Conservation (phyloP, 2,113 vertebrate genomes). For the Proteles cristata region DNA sequence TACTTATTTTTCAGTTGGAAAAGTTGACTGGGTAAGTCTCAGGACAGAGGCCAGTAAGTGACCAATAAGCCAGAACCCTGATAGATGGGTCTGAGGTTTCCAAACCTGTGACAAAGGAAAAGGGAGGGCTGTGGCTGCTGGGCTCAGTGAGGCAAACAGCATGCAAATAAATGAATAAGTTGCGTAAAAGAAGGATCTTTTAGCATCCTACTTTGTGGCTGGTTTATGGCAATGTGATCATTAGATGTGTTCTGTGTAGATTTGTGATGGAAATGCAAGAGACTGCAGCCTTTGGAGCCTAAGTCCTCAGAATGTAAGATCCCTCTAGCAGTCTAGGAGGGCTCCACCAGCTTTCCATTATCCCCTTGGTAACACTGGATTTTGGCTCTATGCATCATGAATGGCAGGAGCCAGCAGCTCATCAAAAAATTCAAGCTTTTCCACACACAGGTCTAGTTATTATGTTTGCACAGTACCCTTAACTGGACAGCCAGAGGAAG, state of each 20-base stretch:
- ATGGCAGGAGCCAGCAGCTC: slow-evolving; percentile 23
- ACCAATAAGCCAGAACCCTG: slow-evolving; percentile 1
- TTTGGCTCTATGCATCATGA: slow-evolving; percentile 51
- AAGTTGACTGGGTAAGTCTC: slow-evolving; percentile 37
- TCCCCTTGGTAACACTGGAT: slow-evolving; percentile 6
- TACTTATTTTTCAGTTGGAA: slow-evolving; percentile 69
- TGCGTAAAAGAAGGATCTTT: neutral
- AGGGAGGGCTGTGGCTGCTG: slow-evolving; percentile 50
- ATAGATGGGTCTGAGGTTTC: neutral
- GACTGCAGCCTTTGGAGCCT: neutral
- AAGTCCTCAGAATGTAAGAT: neutral
- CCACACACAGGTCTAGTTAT: slow-evolving; percentile 73
- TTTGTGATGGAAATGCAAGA: slow-evolving; percentile 70
- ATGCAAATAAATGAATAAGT: neutral
- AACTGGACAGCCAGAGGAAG: neutral
- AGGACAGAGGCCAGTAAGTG: slow-evolving; percentile 4
- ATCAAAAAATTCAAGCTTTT: slow-evolving; percentile 63
- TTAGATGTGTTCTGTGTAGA: neutral
- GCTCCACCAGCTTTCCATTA: neutral
- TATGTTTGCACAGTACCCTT: slow-evolving; percentile 52
- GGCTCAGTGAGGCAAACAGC: neutral
- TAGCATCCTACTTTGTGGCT: neutral
- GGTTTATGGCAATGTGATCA: neutral
- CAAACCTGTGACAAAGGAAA: slow-evolving; percentile 61
- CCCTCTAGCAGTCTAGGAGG: neutral